Percentiles rank a stretch among this genome's conserved stretches.
Conservation (phyloP, 2,113 vertebrate genomes). For the Thalassarche chlororhynchos region DNA sequence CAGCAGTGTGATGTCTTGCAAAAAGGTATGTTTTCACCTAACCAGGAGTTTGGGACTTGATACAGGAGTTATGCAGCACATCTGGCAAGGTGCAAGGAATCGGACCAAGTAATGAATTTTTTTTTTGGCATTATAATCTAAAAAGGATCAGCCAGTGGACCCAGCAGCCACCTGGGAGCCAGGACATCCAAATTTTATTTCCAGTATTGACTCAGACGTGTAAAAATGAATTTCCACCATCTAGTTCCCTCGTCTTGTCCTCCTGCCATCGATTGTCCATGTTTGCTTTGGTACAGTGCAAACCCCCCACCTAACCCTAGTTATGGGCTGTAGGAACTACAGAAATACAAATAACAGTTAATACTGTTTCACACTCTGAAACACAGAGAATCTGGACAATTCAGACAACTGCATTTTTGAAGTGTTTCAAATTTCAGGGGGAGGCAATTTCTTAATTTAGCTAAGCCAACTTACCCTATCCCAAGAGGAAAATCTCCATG, state of each 20-base stretch:
- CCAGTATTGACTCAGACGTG: not conserved
- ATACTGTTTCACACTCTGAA: not conserved
- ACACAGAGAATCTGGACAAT: not conserved
- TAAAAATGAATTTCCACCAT: not conserved
- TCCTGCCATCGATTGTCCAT: accelerated
- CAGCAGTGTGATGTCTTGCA: not conserved
- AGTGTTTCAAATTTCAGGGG: not conserved
- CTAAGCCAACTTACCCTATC: not conserved
- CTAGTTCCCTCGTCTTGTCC: not conserved
- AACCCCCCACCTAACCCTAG: no score
- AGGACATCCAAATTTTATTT: not conserved
- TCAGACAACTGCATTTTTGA: not conserved
- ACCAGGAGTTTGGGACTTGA: not conserved
- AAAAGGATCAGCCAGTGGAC: not conserved
- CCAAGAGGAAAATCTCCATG: not conserved
- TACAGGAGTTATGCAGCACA: not conserved
- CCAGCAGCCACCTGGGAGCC: not conserved
- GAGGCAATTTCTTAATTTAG: constrained; percentile 22
- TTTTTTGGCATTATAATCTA: not conserved
- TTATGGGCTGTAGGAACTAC: not conserved
- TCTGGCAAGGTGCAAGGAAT: not conserved
- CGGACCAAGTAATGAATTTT: not conserved
- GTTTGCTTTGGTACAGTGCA: not conserved
- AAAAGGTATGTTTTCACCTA: not conserved
- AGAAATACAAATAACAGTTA: not conserved